Base-by-base conservation (phyloP, 2,888 invertebrate species). In the Deilephila elpenor region DNA sequence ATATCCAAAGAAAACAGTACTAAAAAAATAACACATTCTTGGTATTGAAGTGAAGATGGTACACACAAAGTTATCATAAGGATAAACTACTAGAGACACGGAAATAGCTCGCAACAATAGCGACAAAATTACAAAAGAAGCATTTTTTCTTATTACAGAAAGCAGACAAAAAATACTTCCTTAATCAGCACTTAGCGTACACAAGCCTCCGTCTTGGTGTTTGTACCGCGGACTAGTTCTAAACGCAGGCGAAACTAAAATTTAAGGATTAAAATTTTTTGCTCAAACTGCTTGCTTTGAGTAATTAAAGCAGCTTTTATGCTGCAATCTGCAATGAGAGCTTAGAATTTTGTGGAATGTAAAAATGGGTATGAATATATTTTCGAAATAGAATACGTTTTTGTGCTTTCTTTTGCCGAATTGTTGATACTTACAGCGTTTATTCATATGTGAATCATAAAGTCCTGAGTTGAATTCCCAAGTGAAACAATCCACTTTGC, bases 141-240 rank as follows among this genome's bases (percentile, higher is more conserved):
- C 44, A 25, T 51, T 44, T 51, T 67, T 67, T 67, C 67, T 51
- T 67, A 51, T 67, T 51, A 67, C 25, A 67, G 17, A 67, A 51
- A 20, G 17, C 67, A 67, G 67, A 44, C 64, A 67, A 67, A 67
- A 62, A 51, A 51, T 51, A 25, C 67, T 51, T 67, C 67, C 67
- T 51, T 51, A 67, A 67, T 67, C 44, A 67, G 67, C 51, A 67
- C 51, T 67, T 67, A 67, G 67, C 19, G 67, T 25, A 25, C 67
- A 51, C 51, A 44, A 67, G 20, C 4, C 51, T 25, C 44, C 44
- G 25, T 44, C 51, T 67, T 64, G 62, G 1, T 62, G n/a, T 62
- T 62, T 11, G 67, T 67, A 17, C 2, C 44, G 37, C 60, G 59
- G 25, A 53, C 51, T 44, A 72, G 53, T 51, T 60, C 71, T 70